Base-by-base conservation (phyloP, 1,140 invertebrate species). In the Ctenoplectra terminalis region DNA sequence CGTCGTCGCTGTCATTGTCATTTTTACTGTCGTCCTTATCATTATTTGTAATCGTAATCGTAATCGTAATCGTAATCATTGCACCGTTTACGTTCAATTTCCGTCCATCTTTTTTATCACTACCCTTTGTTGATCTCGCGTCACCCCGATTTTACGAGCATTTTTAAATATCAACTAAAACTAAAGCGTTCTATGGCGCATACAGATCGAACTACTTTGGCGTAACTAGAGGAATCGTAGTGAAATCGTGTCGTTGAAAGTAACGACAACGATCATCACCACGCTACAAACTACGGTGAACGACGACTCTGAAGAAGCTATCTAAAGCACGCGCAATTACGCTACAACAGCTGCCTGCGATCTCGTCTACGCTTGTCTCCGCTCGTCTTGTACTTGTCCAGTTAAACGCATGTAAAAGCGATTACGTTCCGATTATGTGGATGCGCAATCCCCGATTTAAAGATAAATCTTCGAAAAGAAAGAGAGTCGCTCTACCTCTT, bases 71-170 rank as follows among this genome's bases (percentile, higher is more conserved):
- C n/a, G n/a, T n/a, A n/a, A n/a, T n/a, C n/a, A n/a, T n/a, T n/a
- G n/a, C n/a, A n/a, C 13, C 26, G 20, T 61, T 61, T 29, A 26
- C 7, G 37, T 64, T 37, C 31, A 11, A 26, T 20, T 40, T 34
- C 8, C 34, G 34, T 40, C 23, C 17, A 34, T 61, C 31, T 64
- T 60, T 40, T 64, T 37, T 23, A 5, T 23, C 4, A 40, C 13
- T 13, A n/a, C 17, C 13, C 9, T 40, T 79, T 67, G 29, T 8
- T 20, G 2, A n/a, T 40, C 29, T 40, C 48, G 17, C 52, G 20
- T 73, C 48, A 40, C 17, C 26, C 61, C 54, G 37, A 29, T 72
- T 20, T 58, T 15, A 17, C 70, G 50, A 29, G 50, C 66, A 50
- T 34, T 52, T 31, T 8, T 69, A 2, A 26, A 50, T 46, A 15